phyloP scores from a whole-genome alignment of 30 jellyfish, hydroid and myxozoan species.

The Hydractinia echinata region DNA sequence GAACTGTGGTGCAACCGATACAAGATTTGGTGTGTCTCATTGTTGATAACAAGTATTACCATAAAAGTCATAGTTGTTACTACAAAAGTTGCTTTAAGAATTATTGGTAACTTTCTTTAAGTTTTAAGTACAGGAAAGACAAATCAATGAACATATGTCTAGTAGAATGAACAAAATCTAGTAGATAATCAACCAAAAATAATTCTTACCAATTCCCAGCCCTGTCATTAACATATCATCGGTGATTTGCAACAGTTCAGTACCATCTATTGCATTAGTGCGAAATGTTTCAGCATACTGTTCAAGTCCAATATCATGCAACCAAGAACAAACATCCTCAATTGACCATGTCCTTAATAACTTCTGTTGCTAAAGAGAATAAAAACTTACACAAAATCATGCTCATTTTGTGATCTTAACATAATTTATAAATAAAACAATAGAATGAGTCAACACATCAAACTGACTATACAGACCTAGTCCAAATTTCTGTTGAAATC shows the following conservation, averaged over 20 bases:
- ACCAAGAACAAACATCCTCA: slow-evolving; percentile 69
- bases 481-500: too few relatives aligned
- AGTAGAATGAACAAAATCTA: background rate
- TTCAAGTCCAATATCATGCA: slow-evolving; percentile 53
- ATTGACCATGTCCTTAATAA: slow-evolving; percentile 61
- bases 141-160: background rate
- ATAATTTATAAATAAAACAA: background rate
- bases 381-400: background rate
- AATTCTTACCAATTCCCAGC: slow-evolving; percentile 59
- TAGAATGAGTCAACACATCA: background rate
- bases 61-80: too few relatives aligned
- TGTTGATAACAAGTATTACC: too few relatives aligned
- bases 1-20: too few relatives aligned
- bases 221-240: slow-evolving; percentile 46
- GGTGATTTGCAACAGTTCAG: slow-evolving; percentile 51
- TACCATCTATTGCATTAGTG: slow-evolving; percentile 73
- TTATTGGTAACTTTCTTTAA: too few relatives aligned
- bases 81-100: too few relatives aligned
- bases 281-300: slow-evolving; percentile 61
- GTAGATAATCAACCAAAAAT: background rate
- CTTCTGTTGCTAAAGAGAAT: slow-evolving; percentile 26
- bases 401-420: background rate
- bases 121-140: too few relatives aligned
- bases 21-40: too few relatives aligned
- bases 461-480: too few relatives aligned